Percentiles rank a stretch among this genome's conserved stretches.
These are phyloP conservation scores for Escarpia spicata DNA, from an alignment of 2,888 invertebrate genomes.

Conservation along the genomic window DNA sequence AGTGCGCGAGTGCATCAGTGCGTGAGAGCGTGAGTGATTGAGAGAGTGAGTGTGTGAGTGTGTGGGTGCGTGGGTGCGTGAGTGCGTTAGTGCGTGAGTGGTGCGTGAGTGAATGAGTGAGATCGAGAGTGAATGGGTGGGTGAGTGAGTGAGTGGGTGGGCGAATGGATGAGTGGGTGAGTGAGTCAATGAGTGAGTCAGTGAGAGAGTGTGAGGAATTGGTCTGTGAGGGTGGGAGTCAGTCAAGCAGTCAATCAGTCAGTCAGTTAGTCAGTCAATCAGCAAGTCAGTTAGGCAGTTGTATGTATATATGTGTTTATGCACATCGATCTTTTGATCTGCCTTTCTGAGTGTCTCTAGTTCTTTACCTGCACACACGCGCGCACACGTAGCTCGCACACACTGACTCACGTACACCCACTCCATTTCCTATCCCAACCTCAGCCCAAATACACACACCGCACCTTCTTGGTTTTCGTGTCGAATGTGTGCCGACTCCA, in stretches of 20 bases:
- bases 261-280: neutral
- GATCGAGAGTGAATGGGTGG: too few species aligned
- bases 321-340: too few species aligned
- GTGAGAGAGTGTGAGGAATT: neutral
- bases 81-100: too few species aligned
- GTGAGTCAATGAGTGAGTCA: too few species aligned
- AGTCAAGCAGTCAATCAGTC: neutral
- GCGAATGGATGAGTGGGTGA: too few species aligned
- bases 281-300: neutral
- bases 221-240: neutral
- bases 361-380: neutral
- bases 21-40: too few species aligned
- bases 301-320: neutral
- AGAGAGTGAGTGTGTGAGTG: too few species aligned
- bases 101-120: too few species aligned
- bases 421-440: neutral
- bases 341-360: neutral
- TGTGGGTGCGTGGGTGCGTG: too few species aligned
- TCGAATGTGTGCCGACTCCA: constrained; percentile 46
- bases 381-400: neutral
- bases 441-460: constrained; percentile 40
- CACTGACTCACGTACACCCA: neutral
- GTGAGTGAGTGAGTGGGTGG: too few species aligned
- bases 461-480: constrained; percentile 47
- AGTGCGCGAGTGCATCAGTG: too few species aligned